Percentiles rank a stretch among this genome's conserved stretches.
These are phyloP conservation scores for Bombus pyrosoma DNA, from an alignment of 1,140 invertebrate genomes.

Conservation along the genomic window DNA sequence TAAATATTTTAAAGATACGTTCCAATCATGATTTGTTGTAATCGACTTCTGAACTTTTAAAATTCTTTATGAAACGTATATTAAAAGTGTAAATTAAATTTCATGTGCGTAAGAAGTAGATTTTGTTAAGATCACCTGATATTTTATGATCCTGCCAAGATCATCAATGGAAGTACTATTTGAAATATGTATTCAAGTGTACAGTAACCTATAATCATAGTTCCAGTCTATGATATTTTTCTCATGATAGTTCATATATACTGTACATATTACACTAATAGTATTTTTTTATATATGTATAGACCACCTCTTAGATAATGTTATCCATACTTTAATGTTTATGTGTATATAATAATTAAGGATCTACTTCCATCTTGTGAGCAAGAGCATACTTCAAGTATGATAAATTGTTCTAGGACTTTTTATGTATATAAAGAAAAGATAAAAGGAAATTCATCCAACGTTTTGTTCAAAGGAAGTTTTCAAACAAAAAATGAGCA, in stretches of 20 bases:
- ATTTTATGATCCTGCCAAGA: background rate
- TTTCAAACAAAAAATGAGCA: background rate
- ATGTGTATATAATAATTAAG: slow-evolving; percentile 37
- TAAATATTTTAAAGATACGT: background rate
- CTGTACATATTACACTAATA: slow-evolving; percentile 49
- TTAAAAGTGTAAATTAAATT: background rate
- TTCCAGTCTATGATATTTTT: slow-evolving; percentile 31
- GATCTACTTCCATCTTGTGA: slow-evolving; percentile 34
- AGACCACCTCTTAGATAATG: slow-evolving; percentile 42
- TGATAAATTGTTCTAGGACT: background rate
- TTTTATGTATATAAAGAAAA: background rate
- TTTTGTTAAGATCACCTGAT: background rate
- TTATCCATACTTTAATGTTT: slow-evolving; percentile 40
- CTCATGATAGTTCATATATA: slow-evolving; percentile 12
- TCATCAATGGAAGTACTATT: slow-evolving; percentile 27
- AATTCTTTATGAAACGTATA: background rate
- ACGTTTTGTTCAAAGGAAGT: slow-evolving; percentile 2
- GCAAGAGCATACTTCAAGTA: slow-evolving; percentile 27
- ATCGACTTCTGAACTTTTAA: background rate
- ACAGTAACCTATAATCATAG: slow-evolving; percentile 15
- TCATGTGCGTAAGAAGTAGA: slow-evolving; percentile 17
- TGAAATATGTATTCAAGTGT: slow-evolving; percentile 4
- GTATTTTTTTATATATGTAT: slow-evolving; percentile 24
- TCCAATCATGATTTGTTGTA: background rate
- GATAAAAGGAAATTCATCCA: background rate